Evolutionary conservation across 2,113 vertebrate genomes (phyloP).

Genomic region (Suricata suricatta): DNA sequence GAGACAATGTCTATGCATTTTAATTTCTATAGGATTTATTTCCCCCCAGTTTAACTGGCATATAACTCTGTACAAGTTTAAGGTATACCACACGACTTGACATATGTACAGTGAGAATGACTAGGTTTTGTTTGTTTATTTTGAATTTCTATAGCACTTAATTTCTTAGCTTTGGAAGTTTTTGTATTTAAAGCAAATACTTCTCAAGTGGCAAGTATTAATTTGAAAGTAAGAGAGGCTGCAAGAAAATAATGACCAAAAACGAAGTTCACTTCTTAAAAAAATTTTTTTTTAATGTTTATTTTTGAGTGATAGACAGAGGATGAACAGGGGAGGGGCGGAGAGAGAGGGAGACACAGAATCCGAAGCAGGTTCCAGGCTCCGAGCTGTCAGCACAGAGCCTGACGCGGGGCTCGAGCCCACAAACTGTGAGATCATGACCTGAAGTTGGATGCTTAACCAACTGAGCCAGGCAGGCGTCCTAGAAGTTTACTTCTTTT

Average conservation of each 20-base stretch:
- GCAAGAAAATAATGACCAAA: background rate
- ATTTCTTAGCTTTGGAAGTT: background rate
- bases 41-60: background rate
- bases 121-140: background rate
- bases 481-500: background rate
- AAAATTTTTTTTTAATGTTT: too few species aligned
- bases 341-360: too few species aligned
- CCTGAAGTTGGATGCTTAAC: too few species aligned
- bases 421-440: too few species aligned
- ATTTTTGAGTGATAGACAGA: too few species aligned
- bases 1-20: background rate
- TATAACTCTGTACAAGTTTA: background rate
- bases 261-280: background rate
- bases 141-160: background rate
- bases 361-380: too few species aligned
- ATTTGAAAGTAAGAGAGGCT: background rate
- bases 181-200: slow-evolving; percentile 39
- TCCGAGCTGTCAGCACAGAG: too few species aligned
- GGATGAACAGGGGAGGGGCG: too few species aligned
- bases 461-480: too few species aligned
- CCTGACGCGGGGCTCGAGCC: too few species aligned
- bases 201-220: background rate
- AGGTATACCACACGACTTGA: background rate
- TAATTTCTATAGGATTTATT: background rate
- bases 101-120: background rate